Base-by-base conservation (phyloP, 2,888 invertebrate species). In the Biston stratarius region DNA sequence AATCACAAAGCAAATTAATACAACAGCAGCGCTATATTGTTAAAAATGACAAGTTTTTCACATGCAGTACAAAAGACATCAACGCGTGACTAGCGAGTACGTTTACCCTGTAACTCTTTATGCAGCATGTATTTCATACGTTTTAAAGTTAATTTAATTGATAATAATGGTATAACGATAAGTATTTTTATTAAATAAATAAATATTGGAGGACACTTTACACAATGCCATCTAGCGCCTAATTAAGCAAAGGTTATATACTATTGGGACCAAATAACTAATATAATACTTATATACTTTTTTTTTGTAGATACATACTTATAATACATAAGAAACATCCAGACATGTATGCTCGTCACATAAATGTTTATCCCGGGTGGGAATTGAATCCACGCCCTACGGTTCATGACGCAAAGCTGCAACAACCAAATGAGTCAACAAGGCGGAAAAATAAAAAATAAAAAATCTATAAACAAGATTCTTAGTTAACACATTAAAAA, bases 31-130 rank as follows among this genome's bases (percentile, higher is more conserved):
- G 61, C 38, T 36, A 52, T 58, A 52, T 59, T 58, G 55, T 60
- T n/a, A 33, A 24, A 48, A 55, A 42, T 52, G 61, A 11, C 42
- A 45, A 48, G 52, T 57, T 51, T 56, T 38, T 59, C 49, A 42
- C 53, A 34, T 42, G 48, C 47, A 12, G 49, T 59, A 64, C 64
- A 64, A 64, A 61, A 64, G 69, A 69, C 42, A 58, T 59, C 60
- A 66, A 69, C 69, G 73, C 70, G 70, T 56, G 64, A 67, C 69
- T 33, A 44, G 59, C n/a, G 33, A 49, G 59, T 49, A 59, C 59
- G 40, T 59, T 57, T 59, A 59, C 59, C 59, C 49, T 40, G 59
- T 51, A 38, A 34, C 0, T 56, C 33, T 51, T 57, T 45, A 33
- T 53, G 15, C 49, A 53, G 55, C 42, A 55, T 55, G 40, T 55